Evolutionary conservation across 1,140 invertebrate species (phyloP).

Genomic region (Anagrus nilaparvatae): DNA sequence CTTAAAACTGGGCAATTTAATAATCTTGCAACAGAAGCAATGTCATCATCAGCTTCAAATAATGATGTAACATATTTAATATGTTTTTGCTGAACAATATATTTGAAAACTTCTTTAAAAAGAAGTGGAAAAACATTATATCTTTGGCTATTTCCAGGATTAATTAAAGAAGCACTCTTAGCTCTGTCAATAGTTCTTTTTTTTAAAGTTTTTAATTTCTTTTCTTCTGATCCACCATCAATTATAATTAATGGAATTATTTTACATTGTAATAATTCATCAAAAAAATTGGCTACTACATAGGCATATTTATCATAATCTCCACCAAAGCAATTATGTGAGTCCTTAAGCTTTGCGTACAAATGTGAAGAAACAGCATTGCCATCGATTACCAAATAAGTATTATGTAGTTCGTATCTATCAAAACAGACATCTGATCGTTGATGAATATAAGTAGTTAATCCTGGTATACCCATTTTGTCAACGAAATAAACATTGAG

Average conservation of each 20-base stretch:
- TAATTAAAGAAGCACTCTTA: slow-evolving; percentile 32
- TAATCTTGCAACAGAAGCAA: slow-evolving; percentile 64
- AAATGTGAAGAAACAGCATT: slow-evolving; percentile 65
- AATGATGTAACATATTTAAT: slow-evolving; percentile 59
- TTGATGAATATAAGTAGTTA: slow-evolving; percentile 66
- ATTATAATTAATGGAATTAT: slow-evolving; percentile 69
- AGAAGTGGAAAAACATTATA: slow-evolving; percentile 58
- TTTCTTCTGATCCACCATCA: slow-evolving; percentile 69
- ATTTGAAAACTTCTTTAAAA: slow-evolving; percentile 59
- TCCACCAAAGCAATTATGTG: slow-evolving; percentile 71
- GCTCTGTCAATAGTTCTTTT: slow-evolving; percentile 54
- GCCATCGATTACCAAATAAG: slow-evolving; percentile 71
- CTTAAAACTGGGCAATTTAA: slow-evolving; percentile 76
- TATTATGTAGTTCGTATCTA: slow-evolving; percentile 55
- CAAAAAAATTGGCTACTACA: slow-evolving; percentile 58
- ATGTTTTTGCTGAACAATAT: slow-evolving; percentile 52
- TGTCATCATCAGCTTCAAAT: slow-evolving; percentile 80
- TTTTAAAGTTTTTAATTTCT: slow-evolving; percentile 63
- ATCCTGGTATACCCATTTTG: slow-evolving; percentile 69
- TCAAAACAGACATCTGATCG: slow-evolving; percentile 55
- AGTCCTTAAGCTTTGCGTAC: slow-evolving; percentile 54
- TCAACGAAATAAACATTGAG: too few species aligned
- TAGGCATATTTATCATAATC: slow-evolving; percentile 71
- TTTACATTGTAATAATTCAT: slow-evolving; percentile 58
- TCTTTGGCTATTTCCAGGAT: slow-evolving; percentile 36